Evolutionary conservation across 2,113 vertebrate genomes (phyloP).

Genomic region (Labeo catla): DNA sequence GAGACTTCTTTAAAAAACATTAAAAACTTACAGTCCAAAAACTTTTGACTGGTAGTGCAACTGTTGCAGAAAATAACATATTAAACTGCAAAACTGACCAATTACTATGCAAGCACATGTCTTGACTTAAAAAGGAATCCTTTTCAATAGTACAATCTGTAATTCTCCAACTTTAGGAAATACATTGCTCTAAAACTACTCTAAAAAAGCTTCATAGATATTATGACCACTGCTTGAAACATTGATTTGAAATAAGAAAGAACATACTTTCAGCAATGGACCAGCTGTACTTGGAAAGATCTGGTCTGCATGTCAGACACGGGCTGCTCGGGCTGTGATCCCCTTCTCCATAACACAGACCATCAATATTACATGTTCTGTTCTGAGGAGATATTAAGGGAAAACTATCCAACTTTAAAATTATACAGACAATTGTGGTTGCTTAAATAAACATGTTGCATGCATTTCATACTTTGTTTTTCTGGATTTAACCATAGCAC

Average conservation of each 20-base stretch:
- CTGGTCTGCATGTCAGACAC: constrained; percentile 83
- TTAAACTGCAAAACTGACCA: background rate
- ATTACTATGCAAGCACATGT: background rate
- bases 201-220: background rate
- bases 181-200: background rate
- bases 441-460: background rate
- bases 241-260: background rate
- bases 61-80: background rate
- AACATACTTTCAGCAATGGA: constrained; percentile 82
- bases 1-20: too few species aligned
- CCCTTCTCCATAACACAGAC: constrained; percentile 82
- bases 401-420: background rate
- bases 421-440: background rate
- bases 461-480: background rate
- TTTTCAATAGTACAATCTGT: background rate
- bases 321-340: constrained; percentile 79
- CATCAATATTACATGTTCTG: constrained; percentile 85
- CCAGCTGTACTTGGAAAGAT: constrained; percentile 84
- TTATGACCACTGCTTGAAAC: background rate
- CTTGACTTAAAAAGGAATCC: background rate
- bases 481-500: background rate
- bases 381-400: constrained; percentile 72
- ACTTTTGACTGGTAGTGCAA: background rate
- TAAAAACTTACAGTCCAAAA: too few species aligned
- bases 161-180: background rate